phyloP scores from a whole-genome alignment of 2,888 invertebrate species.

The Tachina lurida region DNA sequence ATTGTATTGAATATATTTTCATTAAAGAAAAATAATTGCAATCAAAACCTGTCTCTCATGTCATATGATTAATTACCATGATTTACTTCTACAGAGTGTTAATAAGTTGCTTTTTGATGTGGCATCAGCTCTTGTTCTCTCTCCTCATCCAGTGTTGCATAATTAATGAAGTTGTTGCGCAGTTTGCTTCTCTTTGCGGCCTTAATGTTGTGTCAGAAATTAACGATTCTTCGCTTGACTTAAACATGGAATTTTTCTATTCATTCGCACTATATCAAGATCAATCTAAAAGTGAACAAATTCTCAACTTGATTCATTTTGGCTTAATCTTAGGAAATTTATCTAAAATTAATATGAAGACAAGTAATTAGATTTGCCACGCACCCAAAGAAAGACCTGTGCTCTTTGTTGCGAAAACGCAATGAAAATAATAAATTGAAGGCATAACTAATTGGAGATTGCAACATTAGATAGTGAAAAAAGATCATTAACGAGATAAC shows the following conservation, averaged over 20 bases:
- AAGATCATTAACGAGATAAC: background rate
- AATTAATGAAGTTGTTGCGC: slow-evolving; percentile 69
- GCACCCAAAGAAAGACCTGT: slow-evolving; percentile 29
- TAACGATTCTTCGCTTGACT: slow-evolving; percentile 67
- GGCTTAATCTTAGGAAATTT: slow-evolving; percentile 57
- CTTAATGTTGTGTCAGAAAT: slow-evolving; percentile 70
- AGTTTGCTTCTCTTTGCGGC: background rate
- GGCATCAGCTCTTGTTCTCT: slow-evolving; percentile 16
- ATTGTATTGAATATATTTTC: background rate
- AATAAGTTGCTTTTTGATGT: slow-evolving; percentile 38
- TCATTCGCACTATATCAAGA: slow-evolving; percentile 40
- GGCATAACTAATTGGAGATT: slow-evolving; percentile 37
- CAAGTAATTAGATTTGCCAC: slow-evolving; percentile 58
- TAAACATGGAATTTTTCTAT: slow-evolving; percentile 37
- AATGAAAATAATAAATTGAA: slow-evolving; percentile 45
- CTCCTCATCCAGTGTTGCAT: slow-evolving; percentile 45
- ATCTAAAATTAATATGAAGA: slow-evolving; percentile 69
- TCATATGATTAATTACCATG: slow-evolving; percentile 56
- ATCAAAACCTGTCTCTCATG: slow-evolving; percentile 29
- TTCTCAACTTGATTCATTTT: slow-evolving; percentile 49
- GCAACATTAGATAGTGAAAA: slow-evolving; percentile 11
- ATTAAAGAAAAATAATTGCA: background rate
- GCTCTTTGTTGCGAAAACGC: slow-evolving; percentile 27
- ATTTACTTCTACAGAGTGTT: slow-evolving; percentile 56
- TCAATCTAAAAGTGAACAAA: slow-evolving; percentile 56